Base-by-base conservation (phyloP, 2,888 invertebrate species). In the Lepidonotus clava region DNA sequence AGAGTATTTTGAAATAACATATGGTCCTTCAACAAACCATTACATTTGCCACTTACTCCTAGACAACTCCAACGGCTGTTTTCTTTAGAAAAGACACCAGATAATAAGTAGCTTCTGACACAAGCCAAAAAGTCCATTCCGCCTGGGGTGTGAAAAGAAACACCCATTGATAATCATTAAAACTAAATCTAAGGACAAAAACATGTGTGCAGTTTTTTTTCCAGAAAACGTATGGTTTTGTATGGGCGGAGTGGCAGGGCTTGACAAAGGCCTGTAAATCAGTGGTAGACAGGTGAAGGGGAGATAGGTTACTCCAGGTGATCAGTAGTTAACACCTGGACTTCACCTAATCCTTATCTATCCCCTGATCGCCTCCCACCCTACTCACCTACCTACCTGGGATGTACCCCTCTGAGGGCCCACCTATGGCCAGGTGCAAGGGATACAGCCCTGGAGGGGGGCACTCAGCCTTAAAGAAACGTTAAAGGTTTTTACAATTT, bases 211-310 rank as follows among this genome's bases (percentile, higher is more conserved):
- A 28, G 24, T 28, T 61, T 2, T 4, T 28, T 8, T 32, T 1
- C 4, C 56, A 56, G 56, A 18, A 56, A 56, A 56, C 56, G n/a
- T 56, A 56, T 56, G 14, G 56, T 56, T 56, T 56, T n/a, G 56
- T 56, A n/a, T n/a, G 56, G 11, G 24, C n/a, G n/a, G n/a, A n/a
- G n/a, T n/a, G n/a, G n/a, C 14, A 28, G 61, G 2, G 24, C 2
- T 61, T 28, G 28, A 71, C 71, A 71, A 71, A 71, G 71, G 24
- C 36, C 34, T n/a, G 11, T 71, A 71, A 71, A 71, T 71, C 71
- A 71, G 71, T 71, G 71, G 18, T 46, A 32, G 71, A 18, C 34
- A 71, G 71, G 36, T 71, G 71, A 71, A 38, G 18, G 8, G 71
- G 2, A 2, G 4, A 21, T 18, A 21, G 71, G 36, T 34, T 2